These are phyloP conservation scores for Zaprionus gabonicus DNA, from an alignment of 1,140 invertebrate genomes.

Conservation along the genomic window DNA sequence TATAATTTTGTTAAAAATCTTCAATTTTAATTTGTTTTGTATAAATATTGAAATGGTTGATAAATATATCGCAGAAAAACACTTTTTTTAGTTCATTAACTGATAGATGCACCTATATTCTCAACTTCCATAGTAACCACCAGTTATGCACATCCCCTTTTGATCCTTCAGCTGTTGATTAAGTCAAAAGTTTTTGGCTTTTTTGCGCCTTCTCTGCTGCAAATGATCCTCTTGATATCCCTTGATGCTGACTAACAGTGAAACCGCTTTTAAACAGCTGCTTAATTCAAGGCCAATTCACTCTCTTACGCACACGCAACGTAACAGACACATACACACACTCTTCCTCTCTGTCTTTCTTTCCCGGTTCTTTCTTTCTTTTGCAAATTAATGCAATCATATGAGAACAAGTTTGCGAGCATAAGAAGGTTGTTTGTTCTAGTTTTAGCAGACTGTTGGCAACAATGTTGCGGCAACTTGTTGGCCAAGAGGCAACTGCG, in stretches of 20 bases:
- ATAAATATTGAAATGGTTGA: too few relatives aligned
- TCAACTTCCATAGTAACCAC: background rate
- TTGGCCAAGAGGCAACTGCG: slow-evolving; percentile 39
- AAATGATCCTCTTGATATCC: background rate
- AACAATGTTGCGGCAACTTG: slow-evolving; percentile 72
- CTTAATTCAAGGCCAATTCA: slow-evolving; percentile 35
- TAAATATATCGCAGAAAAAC: too few relatives aligned
- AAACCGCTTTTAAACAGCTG: slow-evolving; percentile 2
- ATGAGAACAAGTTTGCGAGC: slow-evolving; percentile 29
- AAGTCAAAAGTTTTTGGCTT: background rate
- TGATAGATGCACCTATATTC: background rate
- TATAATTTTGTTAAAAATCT: too few relatives aligned
- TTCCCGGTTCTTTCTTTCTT: background rate
- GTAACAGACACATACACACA: background rate
- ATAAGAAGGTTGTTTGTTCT: slow-evolving; percentile 56
- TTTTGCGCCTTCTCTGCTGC: background rate
- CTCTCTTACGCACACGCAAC: slow-evolving; percentile 21
- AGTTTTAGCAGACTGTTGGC: slow-evolving; percentile 53
- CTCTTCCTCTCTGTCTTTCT: background rate
- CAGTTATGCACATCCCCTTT: background rate
- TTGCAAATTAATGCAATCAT: background rate
- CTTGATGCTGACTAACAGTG: slow-evolving; percentile 1
- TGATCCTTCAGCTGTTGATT: background rate
- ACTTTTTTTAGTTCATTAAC: too few relatives aligned
- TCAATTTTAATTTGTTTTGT: too few relatives aligned